phyloP scores from a whole-genome alignment of 2,797 vertebrate genomes.

The Phalloptychus januarius region DNA sequence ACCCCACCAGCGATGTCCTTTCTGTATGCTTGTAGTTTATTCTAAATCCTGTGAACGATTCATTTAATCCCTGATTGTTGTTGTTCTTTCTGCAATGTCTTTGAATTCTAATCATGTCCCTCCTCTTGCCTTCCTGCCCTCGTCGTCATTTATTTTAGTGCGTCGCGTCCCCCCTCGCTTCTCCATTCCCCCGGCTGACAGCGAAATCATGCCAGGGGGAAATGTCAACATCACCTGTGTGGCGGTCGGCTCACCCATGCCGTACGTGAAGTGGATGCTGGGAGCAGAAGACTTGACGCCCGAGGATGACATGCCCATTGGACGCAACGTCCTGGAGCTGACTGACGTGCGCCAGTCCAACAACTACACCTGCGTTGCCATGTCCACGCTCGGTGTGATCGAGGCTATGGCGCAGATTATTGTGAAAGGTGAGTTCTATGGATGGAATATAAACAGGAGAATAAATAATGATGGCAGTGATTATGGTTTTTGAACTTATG shows the following conservation, averaged over 20 bases:
- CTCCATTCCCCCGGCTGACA: slow-evolving; percentile 97
- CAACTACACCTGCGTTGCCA: slow-evolving; percentile 99
- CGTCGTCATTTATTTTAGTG: slow-evolving; percentile 76
- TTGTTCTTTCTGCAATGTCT: slow-evolving; percentile 6
- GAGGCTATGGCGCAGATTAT: slow-evolving; percentile 97
- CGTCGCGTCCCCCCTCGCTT: slow-evolving; percentile 96
- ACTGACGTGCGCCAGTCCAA: slow-evolving; percentile 97
- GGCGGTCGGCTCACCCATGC: slow-evolving; percentile 98
- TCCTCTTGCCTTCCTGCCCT: slow-evolving; percentile 26
- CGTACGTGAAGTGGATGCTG: slow-evolving; percentile 99
- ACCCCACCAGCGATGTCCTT: slow-evolving; percentile 38
- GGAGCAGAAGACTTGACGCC: slow-evolving; percentile 98
- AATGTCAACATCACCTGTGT: slow-evolving; percentile 99
- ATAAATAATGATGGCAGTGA: neutral
- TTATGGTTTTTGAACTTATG: no score
- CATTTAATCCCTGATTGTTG: slow-evolving; percentile 11
- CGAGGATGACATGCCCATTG: slow-evolving; percentile 99
- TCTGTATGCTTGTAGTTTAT: slow-evolving; percentile 48
- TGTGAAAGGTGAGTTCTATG: slow-evolving; percentile 88
- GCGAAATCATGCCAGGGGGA: slow-evolving; percentile 98
- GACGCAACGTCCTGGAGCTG: slow-evolving; percentile 96
- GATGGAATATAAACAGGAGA: neutral
- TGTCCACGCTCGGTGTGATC: slow-evolving; percentile 99
- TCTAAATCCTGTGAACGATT: slow-evolving; percentile 50
- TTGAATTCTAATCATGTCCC: slow-evolving; percentile 34